Conservation (phyloP, 2,113 vertebrate genomes). For the Syngnathoides biaculeatus region DNA sequence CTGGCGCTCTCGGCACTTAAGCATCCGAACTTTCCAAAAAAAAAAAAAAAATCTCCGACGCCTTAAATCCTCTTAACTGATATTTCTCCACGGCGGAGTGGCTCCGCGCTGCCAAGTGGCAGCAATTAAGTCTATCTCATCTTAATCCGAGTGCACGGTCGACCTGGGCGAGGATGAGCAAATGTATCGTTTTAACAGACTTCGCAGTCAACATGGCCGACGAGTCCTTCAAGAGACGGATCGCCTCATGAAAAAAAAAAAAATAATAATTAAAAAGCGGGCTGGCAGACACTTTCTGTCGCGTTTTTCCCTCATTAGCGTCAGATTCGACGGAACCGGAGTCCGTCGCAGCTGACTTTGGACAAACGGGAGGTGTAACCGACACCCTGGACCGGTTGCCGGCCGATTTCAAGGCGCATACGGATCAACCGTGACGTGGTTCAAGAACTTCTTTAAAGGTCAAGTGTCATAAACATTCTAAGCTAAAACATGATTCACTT, state of each 20-base stretch:
- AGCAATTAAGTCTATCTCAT: constrained; percentile 2
- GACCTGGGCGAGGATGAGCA: background rate
- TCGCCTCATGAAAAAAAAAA: background rate
- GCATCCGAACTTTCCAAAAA: background rate
- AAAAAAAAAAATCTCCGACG: background rate
- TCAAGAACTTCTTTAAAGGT: too few relatives aligned
- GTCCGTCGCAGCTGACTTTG: too few relatives aligned
- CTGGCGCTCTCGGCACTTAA: background rate
- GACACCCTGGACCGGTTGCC: too few relatives aligned
- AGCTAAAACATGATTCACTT: too few relatives aligned
- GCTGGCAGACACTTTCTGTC: background rate
- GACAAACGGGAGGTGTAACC: too few relatives aligned
- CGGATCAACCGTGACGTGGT: too few relatives aligned
- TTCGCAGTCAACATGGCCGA: background rate
- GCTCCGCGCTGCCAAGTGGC: constrained; percentile 5
- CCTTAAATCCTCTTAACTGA: background rate
- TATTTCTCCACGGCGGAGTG: constrained; percentile 11
- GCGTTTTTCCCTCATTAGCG: background rate
- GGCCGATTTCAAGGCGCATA: too few relatives aligned
- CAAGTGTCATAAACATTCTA: too few relatives aligned
- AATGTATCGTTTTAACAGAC: background rate
- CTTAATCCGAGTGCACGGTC: background rate
- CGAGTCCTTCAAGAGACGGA: background rate
- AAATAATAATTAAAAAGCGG: too few relatives aligned
- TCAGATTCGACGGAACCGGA: too few relatives aligned